Base-by-base conservation (phyloP, 2,113 vertebrate species). In the Rutilus rutilus region DNA sequence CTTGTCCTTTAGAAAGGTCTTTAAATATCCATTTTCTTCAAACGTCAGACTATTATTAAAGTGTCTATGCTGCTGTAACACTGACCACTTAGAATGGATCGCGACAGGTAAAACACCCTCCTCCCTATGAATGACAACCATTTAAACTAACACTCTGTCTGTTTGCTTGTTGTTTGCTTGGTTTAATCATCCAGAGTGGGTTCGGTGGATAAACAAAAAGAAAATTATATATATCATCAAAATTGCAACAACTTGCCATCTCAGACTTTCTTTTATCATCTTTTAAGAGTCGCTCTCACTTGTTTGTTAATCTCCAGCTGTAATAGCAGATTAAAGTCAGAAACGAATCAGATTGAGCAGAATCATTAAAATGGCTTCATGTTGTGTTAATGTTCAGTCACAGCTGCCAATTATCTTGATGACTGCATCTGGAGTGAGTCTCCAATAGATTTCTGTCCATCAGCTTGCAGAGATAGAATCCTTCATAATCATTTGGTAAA, bases 171-270 rank as follows among this genome's bases (percentile, higher is more conserved):
- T 39, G 36, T 81, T 81, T 85, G 39, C 62, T 78, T 15, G 15
- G 75, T 86, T 84, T 86, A 69, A 54, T 84, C 59, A 67, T 52
- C 36, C 69, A 75, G 14, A 50, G 69, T 52, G 67, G 39, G n/a
- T 57, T 74, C 5, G 15, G 25, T 60, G 60, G 85, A 84, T 82
- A 84, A 57, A 64, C 59, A 81, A 81, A 27, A 65, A 25, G 30
- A 67, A 77, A 84, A 27, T 71, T n/a, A 89, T 62, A 89, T 62
- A 67, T 23, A 83, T 86, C 73, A 82, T 87, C 50, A 85, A 67
- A 42, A 54, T 27, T 42, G 50, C 50, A 25, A 82, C 60, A 74
- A 50, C 42, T 52, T 64, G 42, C 27, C 75, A 33, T 76, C 57
- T 59, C 64, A 10, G 62, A 17, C 27, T 67, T 75, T 85, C 33